A percentile compares a stretch with the other conserved stretches of the same genome.
Conservation (phyloP, 2,888 invertebrate species). For the Scaptomyza polygonia region DNA sequence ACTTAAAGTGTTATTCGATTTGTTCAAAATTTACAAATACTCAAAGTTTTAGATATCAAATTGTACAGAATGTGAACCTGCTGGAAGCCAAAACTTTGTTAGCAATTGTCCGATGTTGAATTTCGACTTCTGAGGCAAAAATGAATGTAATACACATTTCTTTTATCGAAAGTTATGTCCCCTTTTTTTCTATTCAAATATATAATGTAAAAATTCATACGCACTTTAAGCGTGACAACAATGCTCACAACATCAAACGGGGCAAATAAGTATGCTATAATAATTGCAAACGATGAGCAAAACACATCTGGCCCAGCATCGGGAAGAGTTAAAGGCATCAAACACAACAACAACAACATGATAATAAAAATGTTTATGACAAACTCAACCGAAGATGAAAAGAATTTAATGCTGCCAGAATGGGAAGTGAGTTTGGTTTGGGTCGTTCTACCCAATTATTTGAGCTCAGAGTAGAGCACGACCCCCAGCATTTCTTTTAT, state of each 20-base stretch:
- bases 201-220: constrained; percentile 1
- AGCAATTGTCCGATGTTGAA: not conserved
- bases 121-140: not conserved
- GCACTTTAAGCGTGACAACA: constrained; percentile 4
- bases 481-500: constrained; percentile 63
- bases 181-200: too few species aligned
- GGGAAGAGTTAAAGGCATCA: constrained; percentile 41
- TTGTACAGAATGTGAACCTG: not conserved
- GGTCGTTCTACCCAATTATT: constrained; percentile 55
- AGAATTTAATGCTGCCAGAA: constrained; percentile 30
- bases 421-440: not conserved
- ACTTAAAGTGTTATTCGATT: constrained; percentile 24
- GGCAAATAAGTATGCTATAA: constrained; percentile 63
- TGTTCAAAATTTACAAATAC: not conserved
- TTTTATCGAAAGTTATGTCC: not conserved
- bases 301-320: constrained; percentile 23
- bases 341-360: constrained; percentile 27
- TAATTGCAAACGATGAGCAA: constrained; percentile 70
- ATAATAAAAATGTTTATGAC: constrained; percentile 68
- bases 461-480: constrained; percentile 50
- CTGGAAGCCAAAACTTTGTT: not conserved
- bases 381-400: constrained; percentile 14
- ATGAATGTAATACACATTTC: not conserved
- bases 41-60: not conserved
- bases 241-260: not conserved